Percentiles rank a stretch among this genome's conserved stretches.
These are phyloP conservation scores for Porites divaricata DNA, from an alignment of 92 coral and sea anemone genomes.

Conservation along the genomic window DNA sequence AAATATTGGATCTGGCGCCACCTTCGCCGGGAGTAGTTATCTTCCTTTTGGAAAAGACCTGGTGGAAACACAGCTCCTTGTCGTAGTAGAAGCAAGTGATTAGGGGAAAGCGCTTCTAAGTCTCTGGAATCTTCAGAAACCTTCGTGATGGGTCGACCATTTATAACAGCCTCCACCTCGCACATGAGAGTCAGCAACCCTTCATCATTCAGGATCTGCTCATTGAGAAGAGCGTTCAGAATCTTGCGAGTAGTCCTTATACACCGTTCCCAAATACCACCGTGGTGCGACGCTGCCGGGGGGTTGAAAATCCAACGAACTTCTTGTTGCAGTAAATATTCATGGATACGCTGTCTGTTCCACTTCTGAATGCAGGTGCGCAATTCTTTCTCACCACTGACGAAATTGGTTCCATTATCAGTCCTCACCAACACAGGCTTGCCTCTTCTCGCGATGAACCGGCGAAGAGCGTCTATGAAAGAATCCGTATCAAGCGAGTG, in stretches of 20 bases:
- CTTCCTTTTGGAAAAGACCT: no score
- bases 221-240: conserved; percentile 57
- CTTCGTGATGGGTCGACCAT: no score
- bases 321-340: conserved; percentile 32
- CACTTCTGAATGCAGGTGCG: conserved; percentile 46
- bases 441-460: conserved; percentile 59
- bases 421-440: conserved; percentile 60
- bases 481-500: conserved; percentile 57
- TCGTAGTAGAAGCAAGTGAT: no score
- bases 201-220: no score
- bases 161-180: no score
- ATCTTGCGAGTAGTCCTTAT: conserved; percentile 65
- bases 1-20: no score
- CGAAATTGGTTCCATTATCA: conserved; percentile 66
- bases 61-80: no score
- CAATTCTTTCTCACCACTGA: conserved; percentile 46
- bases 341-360: conserved; percentile 63
- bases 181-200: no score
- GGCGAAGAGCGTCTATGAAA: conserved; percentile 37
- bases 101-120: no score
- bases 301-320: conserved; percentile 76
- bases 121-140: no score
- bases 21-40: no score
- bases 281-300: conserved; percentile 70
- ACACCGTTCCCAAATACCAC: conserved; percentile 74